These are phyloP conservation scores for Cataglyphis cursor DNA, from an alignment of 2,888 invertebrate genomes.

Conservation along the genomic window DNA sequence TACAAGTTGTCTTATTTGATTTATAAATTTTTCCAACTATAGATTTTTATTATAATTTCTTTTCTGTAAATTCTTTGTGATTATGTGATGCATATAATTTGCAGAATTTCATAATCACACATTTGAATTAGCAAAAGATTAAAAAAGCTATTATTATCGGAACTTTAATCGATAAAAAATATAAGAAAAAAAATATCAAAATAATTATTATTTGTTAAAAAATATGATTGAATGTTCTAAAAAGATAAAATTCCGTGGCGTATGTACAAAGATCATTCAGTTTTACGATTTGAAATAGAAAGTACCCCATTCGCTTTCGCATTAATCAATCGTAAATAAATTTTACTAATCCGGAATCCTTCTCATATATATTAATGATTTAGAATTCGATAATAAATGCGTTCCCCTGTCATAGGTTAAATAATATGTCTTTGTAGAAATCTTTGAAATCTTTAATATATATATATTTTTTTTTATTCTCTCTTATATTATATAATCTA, in stretches of 20 bases:
- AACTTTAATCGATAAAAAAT: neutral
- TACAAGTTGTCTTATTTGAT: neutral
- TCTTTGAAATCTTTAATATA: neutral
- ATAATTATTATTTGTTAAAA: neutral
- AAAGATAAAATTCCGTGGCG: slow-evolving; percentile 9
- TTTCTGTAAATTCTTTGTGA: neutral
- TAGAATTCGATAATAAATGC: slow-evolving; percentile 27
- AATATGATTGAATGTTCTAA: slow-evolving; percentile 8
- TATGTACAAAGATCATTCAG: slow-evolving; percentile 21
- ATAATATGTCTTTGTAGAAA: neutral
- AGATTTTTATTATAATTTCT: neutral
- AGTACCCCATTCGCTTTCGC: slow-evolving; percentile 63
- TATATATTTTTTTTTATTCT: neutral
- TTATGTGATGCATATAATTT: neutral
- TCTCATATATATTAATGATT: slow-evolving; percentile 55
- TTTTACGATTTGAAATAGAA: slow-evolving; percentile 71
- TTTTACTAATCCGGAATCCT: neutral
- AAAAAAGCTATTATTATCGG: neutral
- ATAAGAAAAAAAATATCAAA: neutral
- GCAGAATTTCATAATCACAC: neutral
- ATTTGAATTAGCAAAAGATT: neutral
- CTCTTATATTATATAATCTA: neutral
- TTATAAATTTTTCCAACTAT: neutral
- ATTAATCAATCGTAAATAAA: slow-evolving; percentile 51
- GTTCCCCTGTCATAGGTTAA: neutral